Conservation (phyloP, 2,797 vertebrate genomes). For the Spea hammondii region DNA sequence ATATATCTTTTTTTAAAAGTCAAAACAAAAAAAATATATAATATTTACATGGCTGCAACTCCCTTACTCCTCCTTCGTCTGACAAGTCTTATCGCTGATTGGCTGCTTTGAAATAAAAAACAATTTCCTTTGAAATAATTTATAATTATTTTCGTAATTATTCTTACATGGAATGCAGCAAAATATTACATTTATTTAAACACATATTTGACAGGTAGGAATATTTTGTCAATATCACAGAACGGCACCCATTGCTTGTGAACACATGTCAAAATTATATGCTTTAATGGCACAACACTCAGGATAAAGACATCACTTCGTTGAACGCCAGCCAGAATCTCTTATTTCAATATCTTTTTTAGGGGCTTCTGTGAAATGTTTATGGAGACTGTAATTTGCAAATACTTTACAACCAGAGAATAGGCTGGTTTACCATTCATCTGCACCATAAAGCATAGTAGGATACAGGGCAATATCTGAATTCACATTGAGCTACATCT, state of each 20-base stretch:
- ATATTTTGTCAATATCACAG: neutral
- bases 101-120: too few species aligned
- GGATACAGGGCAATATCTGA: conserved; percentile 26
- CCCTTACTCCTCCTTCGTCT: too few species aligned
- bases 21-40: too few species aligned
- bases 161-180: too few species aligned
- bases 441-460: conserved; percentile 40
- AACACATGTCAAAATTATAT: conserved; percentile 10
- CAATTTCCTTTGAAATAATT: too few species aligned
- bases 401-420: conserved; percentile 36
- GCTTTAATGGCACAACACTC: neutral
- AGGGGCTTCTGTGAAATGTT: conserved; percentile 36
- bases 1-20: too few species aligned
- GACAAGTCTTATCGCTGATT: too few species aligned
- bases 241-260: neutral
- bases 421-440: conserved; percentile 31
- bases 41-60: too few species aligned
- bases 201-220: neutral
- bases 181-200: too few species aligned
- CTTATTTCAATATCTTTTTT: conserved; percentile 35
- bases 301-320: conserved; percentile 10
- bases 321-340: conserved; percentile 5
- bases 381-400: conserved; percentile 37
- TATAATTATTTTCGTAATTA: too few species aligned
- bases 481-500: conserved; percentile 40